These are phyloP conservation scores for Pseudomyrmex gracilis DNA, from an alignment of 1,140 invertebrate genomes.

Conservation along the genomic window DNA sequence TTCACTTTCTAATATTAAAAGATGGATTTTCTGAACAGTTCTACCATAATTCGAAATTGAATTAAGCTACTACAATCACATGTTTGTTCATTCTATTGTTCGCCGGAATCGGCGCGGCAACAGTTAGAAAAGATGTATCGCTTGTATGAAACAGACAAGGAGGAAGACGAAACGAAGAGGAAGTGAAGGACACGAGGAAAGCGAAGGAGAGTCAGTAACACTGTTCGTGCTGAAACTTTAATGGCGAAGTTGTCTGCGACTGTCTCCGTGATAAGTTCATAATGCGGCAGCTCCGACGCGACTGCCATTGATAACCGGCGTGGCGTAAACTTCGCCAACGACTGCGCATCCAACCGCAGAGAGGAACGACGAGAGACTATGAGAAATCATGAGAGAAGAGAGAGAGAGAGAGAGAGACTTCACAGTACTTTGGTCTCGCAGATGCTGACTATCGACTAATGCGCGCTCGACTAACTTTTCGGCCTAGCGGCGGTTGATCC, in stretches of 20 bases:
- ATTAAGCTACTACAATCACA: conserved; percentile 40
- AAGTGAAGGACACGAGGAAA: background rate
- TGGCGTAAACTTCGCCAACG: conserved; percentile 65
- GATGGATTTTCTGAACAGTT: conserved; percentile 7
- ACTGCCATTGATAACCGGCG: conserved; percentile 65
- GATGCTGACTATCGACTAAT: conserved; percentile 64
- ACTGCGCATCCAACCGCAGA: conserved; percentile 48
- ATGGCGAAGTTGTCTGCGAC: conserved; percentile 64
- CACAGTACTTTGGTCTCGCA: conserved; percentile 53
- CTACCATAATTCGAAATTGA: conserved; percentile 16
- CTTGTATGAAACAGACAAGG: conserved; percentile 2
- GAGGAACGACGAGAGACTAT: conserved; percentile 18
- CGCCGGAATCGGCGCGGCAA: conserved; percentile 17
- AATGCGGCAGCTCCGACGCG: conserved; percentile 58
- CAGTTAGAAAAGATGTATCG: conserved; percentile 18
- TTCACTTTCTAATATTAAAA: conserved; percentile 16
- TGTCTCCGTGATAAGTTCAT: conserved; percentile 68
- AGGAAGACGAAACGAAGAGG: conserved; percentile 20
- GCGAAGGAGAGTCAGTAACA: conserved; percentile 20
- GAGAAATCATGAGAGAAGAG: conserved; percentile 17
- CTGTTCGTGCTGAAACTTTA: conserved; percentile 57
- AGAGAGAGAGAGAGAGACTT: background rate
- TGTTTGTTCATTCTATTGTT: conserved; percentile 39
- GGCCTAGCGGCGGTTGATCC: conserved; percentile 46
- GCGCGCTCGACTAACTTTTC: conserved; percentile 60